Conservation (phyloP, 2,888 invertebrate species). For the Oxyscelio sp. region DNA sequence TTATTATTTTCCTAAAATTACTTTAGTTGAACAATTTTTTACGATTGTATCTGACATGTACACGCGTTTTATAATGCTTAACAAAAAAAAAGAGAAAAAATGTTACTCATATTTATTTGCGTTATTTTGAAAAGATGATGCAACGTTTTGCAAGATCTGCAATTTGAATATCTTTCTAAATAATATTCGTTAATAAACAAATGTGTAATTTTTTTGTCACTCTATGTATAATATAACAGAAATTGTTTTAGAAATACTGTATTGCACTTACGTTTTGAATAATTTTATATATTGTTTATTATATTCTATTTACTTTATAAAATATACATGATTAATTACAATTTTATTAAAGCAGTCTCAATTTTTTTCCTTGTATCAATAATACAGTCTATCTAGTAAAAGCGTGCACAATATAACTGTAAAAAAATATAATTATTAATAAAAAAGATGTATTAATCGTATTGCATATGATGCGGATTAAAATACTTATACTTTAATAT, state of each 20-base stretch:
- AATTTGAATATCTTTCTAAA: background rate
- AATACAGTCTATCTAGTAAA: too few species aligned
- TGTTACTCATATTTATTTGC: background rate
- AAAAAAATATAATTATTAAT: too few species aligned
- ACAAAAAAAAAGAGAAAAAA: too few species aligned
- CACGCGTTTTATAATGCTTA: background rate
- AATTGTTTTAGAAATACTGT: constrained; percentile 84
- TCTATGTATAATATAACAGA: constrained; percentile 37
- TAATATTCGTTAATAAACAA: background rate
- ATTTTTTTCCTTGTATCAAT: background rate
- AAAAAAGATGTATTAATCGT: too few species aligned
- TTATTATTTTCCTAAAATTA: constrained; percentile 14
- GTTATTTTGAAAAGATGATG: background rate
- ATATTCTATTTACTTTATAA: constrained; percentile 88
- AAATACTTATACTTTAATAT: too few species aligned
- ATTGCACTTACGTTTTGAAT: constrained; percentile 87
- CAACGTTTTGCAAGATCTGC: background rate
- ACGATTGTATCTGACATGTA: background rate
- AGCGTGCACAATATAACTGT: too few species aligned
- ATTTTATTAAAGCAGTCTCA: constrained; percentile 54
- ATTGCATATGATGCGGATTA: too few species aligned
- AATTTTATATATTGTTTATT: constrained; percentile 87
- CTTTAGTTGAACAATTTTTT: background rate
- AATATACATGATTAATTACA: constrained; percentile 86
- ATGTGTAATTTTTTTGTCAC: constrained; percentile 31